A percentile compares a stretch with the other conserved stretches of the same genome.
Evolutionary conservation across 2,797 vertebrate species (phyloP).

Genomic region (Cyprinella venusta): DNA sequence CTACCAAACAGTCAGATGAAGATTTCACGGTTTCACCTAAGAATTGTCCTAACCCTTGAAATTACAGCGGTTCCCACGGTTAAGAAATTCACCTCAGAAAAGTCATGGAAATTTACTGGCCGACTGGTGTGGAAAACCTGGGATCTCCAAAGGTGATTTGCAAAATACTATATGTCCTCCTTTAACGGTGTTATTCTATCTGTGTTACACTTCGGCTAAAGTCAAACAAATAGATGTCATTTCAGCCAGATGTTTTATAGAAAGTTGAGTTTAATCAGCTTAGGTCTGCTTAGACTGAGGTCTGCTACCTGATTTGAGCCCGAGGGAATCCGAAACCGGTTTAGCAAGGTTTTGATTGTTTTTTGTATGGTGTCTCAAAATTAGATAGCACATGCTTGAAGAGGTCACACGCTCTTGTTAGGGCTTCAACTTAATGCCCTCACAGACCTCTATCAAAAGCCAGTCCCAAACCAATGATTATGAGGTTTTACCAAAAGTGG

Average conservation of each 20-base stretch:
- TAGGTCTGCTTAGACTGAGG: not conserved
- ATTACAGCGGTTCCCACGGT: not conserved
- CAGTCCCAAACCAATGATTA: not conserved
- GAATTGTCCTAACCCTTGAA: not conserved
- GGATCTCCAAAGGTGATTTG: not conserved
- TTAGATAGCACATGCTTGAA: not conserved
- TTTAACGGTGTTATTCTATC: not conserved
- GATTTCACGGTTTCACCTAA: not conserved
- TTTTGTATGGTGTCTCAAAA: not conserved
- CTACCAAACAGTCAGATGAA: not conserved
- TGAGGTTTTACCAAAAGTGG: conserved; percentile 11
- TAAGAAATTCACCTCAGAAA: not conserved
- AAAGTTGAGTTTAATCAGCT: not conserved
- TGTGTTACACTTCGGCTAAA: not conserved
- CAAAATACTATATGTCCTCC: not conserved
- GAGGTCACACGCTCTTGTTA: not conserved
- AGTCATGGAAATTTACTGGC: not conserved
- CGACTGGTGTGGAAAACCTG: not conserved
- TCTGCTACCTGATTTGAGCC: not conserved
- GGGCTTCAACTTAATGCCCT: not conserved
- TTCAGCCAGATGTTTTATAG: not conserved
- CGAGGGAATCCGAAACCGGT: not conserved
- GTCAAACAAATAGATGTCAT: not conserved
- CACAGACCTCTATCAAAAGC: not conserved
- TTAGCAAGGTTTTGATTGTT: not conserved